Base-by-base conservation (phyloP, 2,888 invertebrate genomes). In the Latrodectus hesperus region DNA sequence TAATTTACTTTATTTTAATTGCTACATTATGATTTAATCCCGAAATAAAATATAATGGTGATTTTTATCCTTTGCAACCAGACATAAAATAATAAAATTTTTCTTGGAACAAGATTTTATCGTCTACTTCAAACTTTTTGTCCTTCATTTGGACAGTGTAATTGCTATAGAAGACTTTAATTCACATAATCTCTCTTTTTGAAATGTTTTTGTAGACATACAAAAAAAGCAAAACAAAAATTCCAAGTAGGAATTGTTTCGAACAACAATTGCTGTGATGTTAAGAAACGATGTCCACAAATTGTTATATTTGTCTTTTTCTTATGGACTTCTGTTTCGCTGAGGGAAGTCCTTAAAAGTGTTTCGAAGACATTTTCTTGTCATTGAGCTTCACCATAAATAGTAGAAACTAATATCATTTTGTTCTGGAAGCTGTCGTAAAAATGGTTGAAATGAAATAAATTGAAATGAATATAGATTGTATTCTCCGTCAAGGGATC, bases 171-270 rank as follows among this genome's bases (percentile, higher is more conserved):
- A 49, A 60, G 53, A 52, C 52, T 77, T 79, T 79, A 79, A 79
- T 79, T 79, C 78, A 52, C 22, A 52, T 79, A 79, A 79, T 79
- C 78, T 70, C 78, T 79, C 78, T 55, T 79, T 55, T 55, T n/a
- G 71, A 79, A 70, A 79, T 79, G 55, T 38, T 70, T 55, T 38
- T 10, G 14, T 70, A 79, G 70, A 71, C 71, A 55, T 26, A 70
- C 38, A 38, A 17, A 51, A 51, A 78, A 16, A 49, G 17, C 12
- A 67, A 77, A 67, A 16, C 11, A 17, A 77, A 77, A 17, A n/a
- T 16, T 12, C 60, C 14, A 11, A 60, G n/a, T 3, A 60, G 6
- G 60, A 60, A 60, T 60, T 60, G 60, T 60, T 60, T 60, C 60
- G 14, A 60, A 60, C 60, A 60, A 60, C 16, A n/a, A 60, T 60